Conservation (phyloP, 2,797 vertebrate genomes). For the Myripristis murdjan region DNA sequence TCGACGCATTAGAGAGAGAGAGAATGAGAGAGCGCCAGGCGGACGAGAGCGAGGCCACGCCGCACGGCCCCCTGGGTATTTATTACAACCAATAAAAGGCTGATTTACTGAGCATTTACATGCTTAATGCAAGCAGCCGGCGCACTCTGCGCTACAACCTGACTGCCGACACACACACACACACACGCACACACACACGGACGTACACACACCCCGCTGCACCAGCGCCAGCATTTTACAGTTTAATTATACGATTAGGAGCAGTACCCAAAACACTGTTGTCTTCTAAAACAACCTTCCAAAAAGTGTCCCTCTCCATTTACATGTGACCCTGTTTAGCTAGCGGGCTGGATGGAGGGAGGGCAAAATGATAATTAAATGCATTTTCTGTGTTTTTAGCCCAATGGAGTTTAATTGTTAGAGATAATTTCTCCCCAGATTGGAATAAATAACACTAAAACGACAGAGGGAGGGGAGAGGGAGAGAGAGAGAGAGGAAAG, state of each 20-base stretch:
- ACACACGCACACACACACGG: constrained; percentile 35
- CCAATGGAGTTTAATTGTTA: constrained; percentile 84
- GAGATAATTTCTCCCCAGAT: constrained; percentile 72
- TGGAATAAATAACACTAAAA: constrained; percentile 72
- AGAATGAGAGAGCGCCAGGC: constrained; percentile 57
- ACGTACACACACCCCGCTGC: constrained; percentile 36
- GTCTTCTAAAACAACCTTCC: constrained; percentile 85
- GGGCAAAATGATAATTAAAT: constrained; percentile 81
- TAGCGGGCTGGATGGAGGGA: constrained; percentile 63
- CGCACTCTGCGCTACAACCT: constrained; percentile 77
- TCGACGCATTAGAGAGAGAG: constrained; percentile 86
- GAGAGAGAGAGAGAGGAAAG: constrained; percentile 34
- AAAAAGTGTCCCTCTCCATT: constrained; percentile 86
- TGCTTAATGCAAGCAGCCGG: constrained; percentile 88
- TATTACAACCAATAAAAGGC: constrained; percentile 91
- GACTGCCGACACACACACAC: constrained; percentile 46
- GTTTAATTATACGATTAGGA: constrained; percentile 90
- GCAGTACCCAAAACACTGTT: constrained; percentile 80
- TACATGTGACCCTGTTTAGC: constrained; percentile 81
- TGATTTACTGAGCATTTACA: constrained; percentile 91
- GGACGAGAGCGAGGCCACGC: constrained; percentile 83
- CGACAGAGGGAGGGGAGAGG: constrained; percentile 30
- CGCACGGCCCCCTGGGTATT: constrained; percentile 86
- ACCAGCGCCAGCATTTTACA: constrained; percentile 80
- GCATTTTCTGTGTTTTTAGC: constrained; percentile 82